These are phyloP conservation scores for Tympanoctomys barrerae DNA, from an alignment of 2,797 vertebrate genomes.

Conservation along the genomic window DNA sequence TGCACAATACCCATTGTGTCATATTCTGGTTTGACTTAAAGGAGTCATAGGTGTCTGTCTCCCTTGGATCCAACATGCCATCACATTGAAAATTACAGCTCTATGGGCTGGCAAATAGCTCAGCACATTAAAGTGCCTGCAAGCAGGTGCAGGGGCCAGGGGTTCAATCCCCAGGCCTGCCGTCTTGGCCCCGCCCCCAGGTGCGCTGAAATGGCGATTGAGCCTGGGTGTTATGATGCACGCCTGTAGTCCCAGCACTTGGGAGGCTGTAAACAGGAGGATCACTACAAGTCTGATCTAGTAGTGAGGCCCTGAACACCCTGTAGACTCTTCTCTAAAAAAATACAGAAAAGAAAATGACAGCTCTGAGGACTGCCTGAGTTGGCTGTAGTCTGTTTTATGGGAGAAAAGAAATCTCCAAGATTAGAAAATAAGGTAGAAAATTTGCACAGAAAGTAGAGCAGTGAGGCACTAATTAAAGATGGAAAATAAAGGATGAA, in stretches of 20 bases:
- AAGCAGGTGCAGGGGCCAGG: too few species aligned
- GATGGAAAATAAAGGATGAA: not conserved
- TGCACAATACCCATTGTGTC: not conserved
- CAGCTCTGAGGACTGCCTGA: not conserved
- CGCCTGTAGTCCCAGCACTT: too few species aligned
- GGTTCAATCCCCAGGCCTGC: too few species aligned
- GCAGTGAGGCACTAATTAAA: not conserved
- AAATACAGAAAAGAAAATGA: not conserved
- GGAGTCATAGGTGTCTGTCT: not conserved
- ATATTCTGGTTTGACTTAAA: conserved; percentile 21
- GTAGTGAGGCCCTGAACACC: too few species aligned
- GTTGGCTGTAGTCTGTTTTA: not conserved
- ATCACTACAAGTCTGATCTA: too few species aligned
- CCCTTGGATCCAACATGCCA: not conserved
- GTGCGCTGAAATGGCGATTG: too few species aligned
- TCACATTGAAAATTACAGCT: not conserved
- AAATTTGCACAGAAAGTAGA: conserved; percentile 31
- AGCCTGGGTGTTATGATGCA: too few species aligned
- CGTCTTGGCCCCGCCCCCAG: too few species aligned
- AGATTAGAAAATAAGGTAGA: conserved; percentile 40
- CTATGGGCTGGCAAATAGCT: not conserved
- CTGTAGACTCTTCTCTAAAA: too few species aligned
- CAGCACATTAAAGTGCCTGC: too few species aligned
- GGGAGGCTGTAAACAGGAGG: too few species aligned
- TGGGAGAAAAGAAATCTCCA: conserved; percentile 41